Conservation (phyloP, 2,113 vertebrate species). For the Macquaria ambigua region DNA sequence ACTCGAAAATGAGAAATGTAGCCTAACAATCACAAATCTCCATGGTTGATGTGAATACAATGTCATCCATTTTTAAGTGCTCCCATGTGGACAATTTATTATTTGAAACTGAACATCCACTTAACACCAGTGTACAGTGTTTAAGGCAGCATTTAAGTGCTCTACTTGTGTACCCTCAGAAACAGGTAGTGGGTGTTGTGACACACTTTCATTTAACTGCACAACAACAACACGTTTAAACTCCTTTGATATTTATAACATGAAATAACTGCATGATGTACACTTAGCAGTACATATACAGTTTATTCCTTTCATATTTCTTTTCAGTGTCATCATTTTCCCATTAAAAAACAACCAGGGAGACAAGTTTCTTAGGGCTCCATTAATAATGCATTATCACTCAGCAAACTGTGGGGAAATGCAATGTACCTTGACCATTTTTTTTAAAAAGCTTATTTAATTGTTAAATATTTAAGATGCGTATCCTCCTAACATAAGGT, state of each 20-base stretch:
- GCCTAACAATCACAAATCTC: slow-evolving; percentile 17
- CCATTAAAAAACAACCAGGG: slow-evolving; percentile 21
- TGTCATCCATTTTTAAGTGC: slow-evolving; percentile 31
- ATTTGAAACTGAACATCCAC: slow-evolving; percentile 53
- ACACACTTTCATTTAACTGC: slow-evolving; percentile 42
- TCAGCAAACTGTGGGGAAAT: slow-evolving; percentile 42
- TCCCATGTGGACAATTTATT: slow-evolving; percentile 46
- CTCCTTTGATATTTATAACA: slow-evolving; percentile 25
- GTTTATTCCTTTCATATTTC: slow-evolving; percentile 35
- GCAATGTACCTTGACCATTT: slow-evolving; percentile 50
- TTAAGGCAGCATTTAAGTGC: slow-evolving; percentile 44
- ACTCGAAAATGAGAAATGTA: slow-evolving; percentile 24
- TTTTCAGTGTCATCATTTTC: slow-evolving; percentile 26
- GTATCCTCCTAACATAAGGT: slow-evolving; percentile 52
- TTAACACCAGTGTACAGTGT: slow-evolving; percentile 29
- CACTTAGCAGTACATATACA: neutral
- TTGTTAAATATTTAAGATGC: slow-evolving; percentile 68
- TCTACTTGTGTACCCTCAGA: slow-evolving; percentile 33
- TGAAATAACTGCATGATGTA: neutral
- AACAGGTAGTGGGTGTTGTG: slow-evolving; percentile 41
- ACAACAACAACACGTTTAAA: slow-evolving; percentile 17
- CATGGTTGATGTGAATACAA: slow-evolving; percentile 8
- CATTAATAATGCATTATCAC: slow-evolving; percentile 61
- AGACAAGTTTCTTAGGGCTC: slow-evolving; percentile 25
- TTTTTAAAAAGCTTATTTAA: slow-evolving; percentile 34